Evolutionary conservation across 2,113 vertebrate genomes (phyloP).

Genomic region (Cryptotis parvus): DNA sequence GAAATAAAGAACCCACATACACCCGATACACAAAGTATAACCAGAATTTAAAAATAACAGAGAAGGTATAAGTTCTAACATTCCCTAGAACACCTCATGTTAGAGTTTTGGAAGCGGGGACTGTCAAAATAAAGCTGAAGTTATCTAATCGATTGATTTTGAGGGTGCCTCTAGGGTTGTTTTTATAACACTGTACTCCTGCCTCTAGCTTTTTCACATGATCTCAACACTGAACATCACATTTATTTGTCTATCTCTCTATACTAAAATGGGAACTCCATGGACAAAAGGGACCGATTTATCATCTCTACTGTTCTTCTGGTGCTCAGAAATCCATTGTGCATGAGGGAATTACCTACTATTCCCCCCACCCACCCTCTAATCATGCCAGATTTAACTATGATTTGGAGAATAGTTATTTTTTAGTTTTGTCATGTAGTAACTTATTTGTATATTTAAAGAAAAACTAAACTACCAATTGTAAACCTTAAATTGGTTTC

Average conservation of each 20-base stretch:
- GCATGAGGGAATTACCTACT: neutral
- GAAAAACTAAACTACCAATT: constrained; percentile 32
- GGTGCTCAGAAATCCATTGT: neutral
- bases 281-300: neutral
- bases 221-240: neutral
- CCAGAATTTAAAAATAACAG: constrained; percentile 64
- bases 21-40: constrained; percentile 58
- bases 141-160: neutral
- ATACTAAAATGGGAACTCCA: neutral
- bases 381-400: neutral
- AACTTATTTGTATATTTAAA: neutral
- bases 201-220: neutral
- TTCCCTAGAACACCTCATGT: neutral
- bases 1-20: constrained; percentile 74
- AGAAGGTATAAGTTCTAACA: constrained; percentile 51
- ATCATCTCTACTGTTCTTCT: neutral
- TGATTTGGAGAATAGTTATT: neutral
- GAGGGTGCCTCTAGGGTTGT: neutral
- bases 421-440: neutral
- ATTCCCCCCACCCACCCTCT: neutral
- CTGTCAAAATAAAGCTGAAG: neutral
- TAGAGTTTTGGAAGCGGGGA: neutral
- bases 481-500: constrained; percentile 25
- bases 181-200: neutral
- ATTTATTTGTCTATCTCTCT: constrained; percentile 24